Percentiles rank a stretch among this genome's conserved stretches.
Evolutionary conservation across 2,888 invertebrate genomes (phyloP).

Genomic region (Melinopterus prodromus): DNA sequence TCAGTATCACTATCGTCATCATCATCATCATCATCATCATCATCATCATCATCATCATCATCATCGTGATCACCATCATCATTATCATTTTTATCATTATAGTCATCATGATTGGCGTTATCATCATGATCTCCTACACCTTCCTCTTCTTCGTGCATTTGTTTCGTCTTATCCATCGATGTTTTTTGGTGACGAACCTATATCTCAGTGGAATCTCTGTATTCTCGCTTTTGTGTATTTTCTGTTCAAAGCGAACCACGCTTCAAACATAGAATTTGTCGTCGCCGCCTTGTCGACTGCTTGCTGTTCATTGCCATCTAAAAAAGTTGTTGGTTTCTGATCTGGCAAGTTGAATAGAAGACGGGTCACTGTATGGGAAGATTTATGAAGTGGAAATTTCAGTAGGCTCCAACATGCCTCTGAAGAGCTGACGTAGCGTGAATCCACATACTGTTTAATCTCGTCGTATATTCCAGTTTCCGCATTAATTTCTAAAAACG

Average conservation of each 20-base stretch:
- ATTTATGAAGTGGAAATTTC: neutral
- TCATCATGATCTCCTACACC: no score
- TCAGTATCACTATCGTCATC: no score
- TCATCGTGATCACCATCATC: no score
- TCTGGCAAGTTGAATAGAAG: slow-evolving; percentile 53
- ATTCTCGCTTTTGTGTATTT: slow-evolving; percentile 39
- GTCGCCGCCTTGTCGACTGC: slow-evolving; percentile 34
- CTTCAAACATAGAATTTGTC: slow-evolving; percentile 37
- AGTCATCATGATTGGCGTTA: no score
- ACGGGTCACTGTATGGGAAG: slow-evolving; percentile 28
- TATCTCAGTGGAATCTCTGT: slow-evolving; percentile 43
- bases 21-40: no score
- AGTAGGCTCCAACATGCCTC: slow-evolving; percentile 9
- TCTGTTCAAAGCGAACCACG: slow-evolving; percentile 45
- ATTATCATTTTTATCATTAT: no score
- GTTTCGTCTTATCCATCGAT: slow-evolving; percentile 9
- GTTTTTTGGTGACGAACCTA: neutral
- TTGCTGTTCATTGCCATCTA: neutral
- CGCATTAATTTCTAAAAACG: no score
- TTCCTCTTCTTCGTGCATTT: neutral
- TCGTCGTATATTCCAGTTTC: no score
- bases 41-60: no score
- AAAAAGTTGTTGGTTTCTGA: no score
- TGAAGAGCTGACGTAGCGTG: neutral
- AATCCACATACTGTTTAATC: no score